These are phyloP conservation scores for Brachynemurus nebulosus DNA, from an alignment of 2,888 invertebrate genomes.

Conservation along the genomic window DNA sequence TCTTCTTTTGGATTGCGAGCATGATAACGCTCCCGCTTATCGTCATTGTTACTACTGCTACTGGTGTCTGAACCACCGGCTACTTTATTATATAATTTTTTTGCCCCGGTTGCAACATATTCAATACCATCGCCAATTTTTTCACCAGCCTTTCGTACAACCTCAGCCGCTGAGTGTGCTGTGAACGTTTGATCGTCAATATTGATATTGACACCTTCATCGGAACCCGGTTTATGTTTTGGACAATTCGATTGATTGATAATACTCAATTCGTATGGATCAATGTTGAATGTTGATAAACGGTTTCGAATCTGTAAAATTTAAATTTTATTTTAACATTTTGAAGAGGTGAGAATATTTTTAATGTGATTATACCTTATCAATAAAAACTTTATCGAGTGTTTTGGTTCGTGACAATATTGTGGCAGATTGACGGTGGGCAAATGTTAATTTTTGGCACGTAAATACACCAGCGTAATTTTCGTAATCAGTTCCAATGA, in stretches of 20 bases:
- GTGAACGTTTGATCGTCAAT: conserved; percentile 66
- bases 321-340: too few species aligned
- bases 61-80: too few species aligned
- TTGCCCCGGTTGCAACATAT: conserved; percentile 52
- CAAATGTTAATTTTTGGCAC: conserved; percentile 62
- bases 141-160: conserved; percentile 56
- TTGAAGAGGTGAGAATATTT: background rate
- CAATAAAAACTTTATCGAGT: conserved; percentile 53
- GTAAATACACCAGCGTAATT: conserved; percentile 65
- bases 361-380: conserved; percentile 45
- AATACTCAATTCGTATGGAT: conserved; percentile 61
- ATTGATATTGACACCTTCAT: conserved; percentile 49
- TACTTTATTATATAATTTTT: conserved; percentile 53
- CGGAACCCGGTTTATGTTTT: conserved; percentile 35
- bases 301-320: conserved; percentile 43
- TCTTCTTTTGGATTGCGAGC: conserved; percentile 33
- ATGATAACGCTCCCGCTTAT: conserved; percentile 15
- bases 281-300: conserved; percentile 49
- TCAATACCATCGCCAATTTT: conserved; percentile 53
- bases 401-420: conserved; percentile 63
- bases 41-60: background rate
- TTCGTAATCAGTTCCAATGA: conserved; percentile 60
- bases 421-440: conserved; percentile 63
- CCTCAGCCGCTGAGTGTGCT: conserved; percentile 54
- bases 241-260: conserved; percentile 60